These are phyloP conservation scores for Bilobella aurantiaca DNA, from an alignment of 1,140 invertebrate genomes.

Conservation along the genomic window DNA sequence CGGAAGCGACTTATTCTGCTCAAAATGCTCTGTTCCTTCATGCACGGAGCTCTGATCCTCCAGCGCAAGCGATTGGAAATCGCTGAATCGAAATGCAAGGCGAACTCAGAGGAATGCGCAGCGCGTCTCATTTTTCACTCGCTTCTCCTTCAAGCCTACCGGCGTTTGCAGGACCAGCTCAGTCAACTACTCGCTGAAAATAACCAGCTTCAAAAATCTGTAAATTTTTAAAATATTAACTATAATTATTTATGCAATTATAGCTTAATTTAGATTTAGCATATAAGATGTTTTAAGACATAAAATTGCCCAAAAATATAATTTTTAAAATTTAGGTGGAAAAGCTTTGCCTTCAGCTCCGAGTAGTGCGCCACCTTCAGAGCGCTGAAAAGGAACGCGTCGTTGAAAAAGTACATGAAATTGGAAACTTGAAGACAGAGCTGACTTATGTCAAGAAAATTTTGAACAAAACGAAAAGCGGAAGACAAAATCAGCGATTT, in stretches of 20 bases:
- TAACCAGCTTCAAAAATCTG: constrained; percentile 13
- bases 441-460: constrained; percentile 2
- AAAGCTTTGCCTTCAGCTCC: constrained; percentile 22
- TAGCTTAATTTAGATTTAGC: neutral
- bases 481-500: neutral
- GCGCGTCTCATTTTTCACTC: constrained; percentile 26
- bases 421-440: constrained; percentile 14
- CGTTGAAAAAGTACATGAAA: constrained; percentile 12
- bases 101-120: constrained; percentile 10
- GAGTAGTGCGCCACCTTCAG: constrained; percentile 26
- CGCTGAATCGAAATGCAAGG: neutral
- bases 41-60: neutral
- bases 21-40: neutral
- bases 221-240: neutral
- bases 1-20: neutral
- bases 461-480: neutral
- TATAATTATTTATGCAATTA: neutral
- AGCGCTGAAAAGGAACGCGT: constrained; percentile 13
- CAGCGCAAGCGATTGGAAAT: neutral
- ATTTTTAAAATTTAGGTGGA: constrained; percentile 11
- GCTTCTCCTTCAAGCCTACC: constrained; percentile 16
- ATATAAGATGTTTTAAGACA: neutral
- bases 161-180: constrained; percentile 11
- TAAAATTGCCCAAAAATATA: neutral
- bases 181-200: constrained; percentile 12